Evolutionary conservation across 2,797 vertebrate species (phyloP), one percentile per base, ranked within the genome.

Genomic region (Allobates femoralis): DNA sequence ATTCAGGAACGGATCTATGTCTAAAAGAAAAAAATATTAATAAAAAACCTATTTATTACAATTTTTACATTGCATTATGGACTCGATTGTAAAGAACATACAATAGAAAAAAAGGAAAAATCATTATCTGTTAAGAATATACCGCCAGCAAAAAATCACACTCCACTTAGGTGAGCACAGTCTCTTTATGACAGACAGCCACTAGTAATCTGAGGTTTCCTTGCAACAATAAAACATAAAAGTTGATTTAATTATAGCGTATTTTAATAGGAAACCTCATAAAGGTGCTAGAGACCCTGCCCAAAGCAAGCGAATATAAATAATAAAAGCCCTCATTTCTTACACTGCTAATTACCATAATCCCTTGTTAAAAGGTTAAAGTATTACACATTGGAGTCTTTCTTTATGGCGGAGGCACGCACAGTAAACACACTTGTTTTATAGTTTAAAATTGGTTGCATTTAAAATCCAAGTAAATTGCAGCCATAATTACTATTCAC

Each of bases 231-330:
- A 88, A 88, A 88, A 85, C 60, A 81, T 85, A 67, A 81, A 85
- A 85, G 82, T 88, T 88, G 67, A 87, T 87, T 84, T 88, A 84
- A 88, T 81, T 76, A 83, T 76, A 80, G 83, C 18, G 77, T 67
- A 75, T 76, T 84, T 88, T 88, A 84, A 81, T 80, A 75, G 86
- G 83, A 78, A 81, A 81, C 46, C 83, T 75, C 82, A 88, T 88
- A 85, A 88, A 88, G 69, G 83, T 74, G 56, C 28, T n/a, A n/a
- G 32, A 67, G 84, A 66, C 23, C 46, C 67, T 62, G 82, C 28
- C 46, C 66, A 84, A 76, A 88, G 77, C 62, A 60, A 85, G 55
- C 21, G 84, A 67, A 80, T 5, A 69, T 88, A 85, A 85, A 80
- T 69, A 84, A 83, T 77, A 81, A 81, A 69, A 81, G 14, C 4